These are phyloP conservation scores for Heliconius congener DNA, from an alignment of 1,140 invertebrate species.

Conservation along the genomic window DNA sequence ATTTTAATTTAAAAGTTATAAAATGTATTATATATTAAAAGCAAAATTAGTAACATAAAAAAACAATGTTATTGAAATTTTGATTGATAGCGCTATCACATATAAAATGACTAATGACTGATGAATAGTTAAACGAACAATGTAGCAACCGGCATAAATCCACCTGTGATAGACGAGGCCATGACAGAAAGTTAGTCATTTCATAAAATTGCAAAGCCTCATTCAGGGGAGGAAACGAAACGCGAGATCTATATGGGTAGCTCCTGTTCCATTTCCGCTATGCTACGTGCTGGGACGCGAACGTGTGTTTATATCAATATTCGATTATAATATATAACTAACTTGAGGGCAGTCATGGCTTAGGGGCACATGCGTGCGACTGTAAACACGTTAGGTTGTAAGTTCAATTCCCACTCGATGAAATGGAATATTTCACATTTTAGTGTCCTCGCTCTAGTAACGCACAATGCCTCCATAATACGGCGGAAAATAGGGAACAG, in stretches of 20 bases:
- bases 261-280: constrained; percentile 27
- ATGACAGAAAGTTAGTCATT: constrained; percentile 16
- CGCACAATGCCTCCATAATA: too few species aligned
- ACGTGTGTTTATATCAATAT: constrained; percentile 14
- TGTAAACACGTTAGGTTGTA: too few species aligned
- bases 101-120: background rate
- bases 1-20: too few species aligned
- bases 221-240: constrained; percentile 15
- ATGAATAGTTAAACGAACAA: background rate
- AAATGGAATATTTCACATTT: too few species aligned
- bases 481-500: too few species aligned
- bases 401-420: too few species aligned
- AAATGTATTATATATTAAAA: background rate
- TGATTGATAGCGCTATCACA: background rate
- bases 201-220: constrained; percentile 17
- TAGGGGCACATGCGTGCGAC: too few species aligned
- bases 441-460: too few species aligned
- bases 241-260: constrained; percentile 27
- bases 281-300: constrained; percentile 19
- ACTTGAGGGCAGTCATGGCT: too few species aligned
- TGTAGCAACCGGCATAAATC: background rate
- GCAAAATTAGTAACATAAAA: background rate
- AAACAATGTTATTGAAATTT: background rate
- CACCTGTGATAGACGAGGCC: background rate
- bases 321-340: background rate